Evolutionary conservation across 1,140 invertebrate species (phyloP).

Genomic region (Drosophila funebris): DNA sequence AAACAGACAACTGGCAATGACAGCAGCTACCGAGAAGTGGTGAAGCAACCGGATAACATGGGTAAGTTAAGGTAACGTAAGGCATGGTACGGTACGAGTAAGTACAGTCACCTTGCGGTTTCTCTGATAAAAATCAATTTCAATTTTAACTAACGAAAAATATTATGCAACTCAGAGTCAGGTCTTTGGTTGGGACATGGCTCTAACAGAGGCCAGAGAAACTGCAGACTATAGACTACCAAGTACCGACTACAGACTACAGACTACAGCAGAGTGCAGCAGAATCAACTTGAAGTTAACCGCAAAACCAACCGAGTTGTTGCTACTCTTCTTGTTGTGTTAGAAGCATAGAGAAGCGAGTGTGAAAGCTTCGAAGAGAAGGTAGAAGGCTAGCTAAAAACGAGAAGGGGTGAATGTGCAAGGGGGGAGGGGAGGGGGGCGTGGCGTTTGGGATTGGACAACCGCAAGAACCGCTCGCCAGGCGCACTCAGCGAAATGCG

Average conservation of each 20-base stretch:
- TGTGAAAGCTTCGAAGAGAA: neutral
- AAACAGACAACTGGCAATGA: conserved; percentile 5
- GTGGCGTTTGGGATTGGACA: conserved; percentile 24
- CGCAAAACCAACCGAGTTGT: conserved; percentile 53
- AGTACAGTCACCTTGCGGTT: conserved; percentile 19
- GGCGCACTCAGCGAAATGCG: conserved; percentile 57
- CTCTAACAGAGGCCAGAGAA: neutral
- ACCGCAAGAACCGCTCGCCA: conserved; percentile 73
- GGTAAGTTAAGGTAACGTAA: too few relatives aligned
- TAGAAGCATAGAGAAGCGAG: neutral
- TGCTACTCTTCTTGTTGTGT: conserved; percentile 17
- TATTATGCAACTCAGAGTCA: conserved; percentile 40
- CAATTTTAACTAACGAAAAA: conserved; percentile 52
- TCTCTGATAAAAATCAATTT: conserved; percentile 67
- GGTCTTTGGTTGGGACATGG: neutral
- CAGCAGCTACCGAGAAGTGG: neutral
- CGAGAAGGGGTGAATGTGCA: neutral
- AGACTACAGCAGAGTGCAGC: conserved; percentile 7
- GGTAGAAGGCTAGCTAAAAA: neutral
- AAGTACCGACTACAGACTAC: neutral
- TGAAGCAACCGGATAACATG: too few relatives aligned
- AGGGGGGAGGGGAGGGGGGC: neutral
- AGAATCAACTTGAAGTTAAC: conserved; percentile 60
- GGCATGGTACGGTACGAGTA: neutral
- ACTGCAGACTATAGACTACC: neutral